Conservation (phyloP, 2,888 invertebrate species). For the Melipona bicolor region DNA sequence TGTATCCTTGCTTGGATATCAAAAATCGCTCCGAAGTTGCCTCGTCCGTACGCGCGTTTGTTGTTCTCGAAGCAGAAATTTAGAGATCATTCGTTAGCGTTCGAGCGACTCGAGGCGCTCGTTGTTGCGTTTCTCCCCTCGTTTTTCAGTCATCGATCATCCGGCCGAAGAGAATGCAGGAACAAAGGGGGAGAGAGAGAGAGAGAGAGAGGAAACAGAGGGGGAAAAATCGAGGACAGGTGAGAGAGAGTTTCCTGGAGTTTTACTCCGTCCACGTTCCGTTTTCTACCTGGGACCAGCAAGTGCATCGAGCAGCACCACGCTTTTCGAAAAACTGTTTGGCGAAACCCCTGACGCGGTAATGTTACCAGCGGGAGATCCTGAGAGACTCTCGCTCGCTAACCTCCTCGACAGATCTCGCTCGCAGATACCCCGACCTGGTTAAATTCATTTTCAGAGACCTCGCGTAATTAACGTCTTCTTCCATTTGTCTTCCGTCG, state of each 20-base stretch:
- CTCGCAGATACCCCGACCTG: slow-evolving; percentile 62
- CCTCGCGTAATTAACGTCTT: slow-evolving; percentile 66
- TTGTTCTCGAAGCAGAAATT: slow-evolving; percentile 43
- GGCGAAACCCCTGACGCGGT: slow-evolving; percentile 38
- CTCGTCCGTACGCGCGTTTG: neutral
- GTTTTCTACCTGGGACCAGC: slow-evolving; percentile 47
- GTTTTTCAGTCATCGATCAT: slow-evolving; percentile 71
- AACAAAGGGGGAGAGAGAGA: neutral
- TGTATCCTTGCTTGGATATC: slow-evolving; percentile 29
- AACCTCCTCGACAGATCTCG: slow-evolving; percentile 63
- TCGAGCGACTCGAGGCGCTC: slow-evolving; percentile 6
- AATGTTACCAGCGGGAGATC: slow-evolving; percentile 58
- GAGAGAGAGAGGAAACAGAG: neutral
- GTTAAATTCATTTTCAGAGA: slow-evolving; percentile 66
- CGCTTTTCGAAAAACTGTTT: slow-evolving; percentile 62
- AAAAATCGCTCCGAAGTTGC: slow-evolving; percentile 12
- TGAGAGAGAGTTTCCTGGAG: slow-evolving; percentile 51
- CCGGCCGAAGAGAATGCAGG: neutral
- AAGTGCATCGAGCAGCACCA: slow-evolving; percentile 46
- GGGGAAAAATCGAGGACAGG: slow-evolving; percentile 61
- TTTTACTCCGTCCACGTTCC: slow-evolving; percentile 27
- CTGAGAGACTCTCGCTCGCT: neutral
- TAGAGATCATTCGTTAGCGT: slow-evolving; percentile 59
- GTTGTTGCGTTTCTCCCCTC: slow-evolving; percentile 35
- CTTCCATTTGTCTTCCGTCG: slow-evolving; percentile 66